These are phyloP conservation scores for Romanogobio albipinnatus DNA, from an alignment of 2,113 vertebrate genomes.

Conservation along the genomic window DNA sequence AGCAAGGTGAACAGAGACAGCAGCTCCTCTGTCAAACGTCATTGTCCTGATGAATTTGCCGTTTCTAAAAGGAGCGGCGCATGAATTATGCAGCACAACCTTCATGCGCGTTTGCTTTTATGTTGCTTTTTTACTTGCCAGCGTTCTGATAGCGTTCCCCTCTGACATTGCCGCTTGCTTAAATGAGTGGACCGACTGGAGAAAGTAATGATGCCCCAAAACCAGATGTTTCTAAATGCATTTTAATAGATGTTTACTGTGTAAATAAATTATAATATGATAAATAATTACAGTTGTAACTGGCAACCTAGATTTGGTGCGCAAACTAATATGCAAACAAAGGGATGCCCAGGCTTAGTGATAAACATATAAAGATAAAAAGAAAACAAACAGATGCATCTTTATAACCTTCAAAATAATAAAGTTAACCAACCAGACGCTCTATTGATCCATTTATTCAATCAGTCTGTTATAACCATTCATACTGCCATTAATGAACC, in stretches of 20 bases:
- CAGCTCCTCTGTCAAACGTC: slow-evolving; percentile 69
- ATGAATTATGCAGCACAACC: slow-evolving; percentile 82
- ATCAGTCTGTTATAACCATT: slow-evolving; percentile 19
- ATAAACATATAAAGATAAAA: slow-evolving; percentile 13
- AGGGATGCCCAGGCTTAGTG: not conserved
- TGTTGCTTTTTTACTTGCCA: slow-evolving; percentile 2
- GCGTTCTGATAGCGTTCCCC: slow-evolving; percentile 59
- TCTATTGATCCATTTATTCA: slow-evolving; percentile 16
- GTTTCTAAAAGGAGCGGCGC: slow-evolving; percentile 80
- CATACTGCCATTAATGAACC: slow-evolving; percentile 37
- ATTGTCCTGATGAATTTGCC: slow-evolving; percentile 80
- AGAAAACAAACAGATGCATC: not conserved
- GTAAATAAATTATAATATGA: slow-evolving; percentile 21
- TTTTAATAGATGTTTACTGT: slow-evolving; percentile 10
- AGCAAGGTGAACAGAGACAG: slow-evolving; percentile 75
- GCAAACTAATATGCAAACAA: slow-evolving; percentile 9
- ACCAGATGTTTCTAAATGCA: slow-evolving; percentile 17
- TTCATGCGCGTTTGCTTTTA: slow-evolving; percentile 62
- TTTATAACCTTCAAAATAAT: not conserved
- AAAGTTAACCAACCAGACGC: not conserved
- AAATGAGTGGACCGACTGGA: slow-evolving; percentile 51
- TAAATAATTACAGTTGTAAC: slow-evolving; percentile 25
- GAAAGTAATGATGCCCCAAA: slow-evolving; percentile 52
- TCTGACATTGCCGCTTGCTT: slow-evolving; percentile 66
- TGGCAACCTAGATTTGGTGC: not conserved